These are phyloP conservation scores for Dryococelus australis DNA, from an alignment of 2,888 invertebrate species.

Conservation along the genomic window DNA sequence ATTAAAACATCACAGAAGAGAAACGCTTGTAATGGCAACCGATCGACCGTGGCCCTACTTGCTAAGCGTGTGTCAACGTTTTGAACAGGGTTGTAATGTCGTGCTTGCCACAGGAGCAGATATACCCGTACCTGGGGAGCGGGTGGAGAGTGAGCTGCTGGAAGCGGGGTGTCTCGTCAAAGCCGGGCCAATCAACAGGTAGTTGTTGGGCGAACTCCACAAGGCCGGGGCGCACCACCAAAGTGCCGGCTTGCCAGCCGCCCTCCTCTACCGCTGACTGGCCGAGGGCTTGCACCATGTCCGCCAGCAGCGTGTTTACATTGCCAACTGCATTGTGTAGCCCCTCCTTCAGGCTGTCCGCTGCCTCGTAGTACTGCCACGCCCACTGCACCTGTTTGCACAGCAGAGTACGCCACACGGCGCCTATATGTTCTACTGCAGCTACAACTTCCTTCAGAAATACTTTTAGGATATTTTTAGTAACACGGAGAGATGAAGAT, in stretches of 20 bases:
- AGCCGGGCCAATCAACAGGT: slow-evolving; percentile 53
- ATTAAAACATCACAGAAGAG: too few species aligned
- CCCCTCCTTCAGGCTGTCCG: slow-evolving; percentile 44
- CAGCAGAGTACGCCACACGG: too few species aligned
- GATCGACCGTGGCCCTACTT: too few species aligned
- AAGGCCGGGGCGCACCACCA: slow-evolving; percentile 49
- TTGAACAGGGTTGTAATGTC: too few species aligned
- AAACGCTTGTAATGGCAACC: too few species aligned
- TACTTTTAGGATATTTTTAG: too few species aligned
- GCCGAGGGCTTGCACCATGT: slow-evolving; percentile 46
- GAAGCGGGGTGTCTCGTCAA: slow-evolving; percentile 51
- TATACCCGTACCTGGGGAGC: background rate
- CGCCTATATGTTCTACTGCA: too few species aligned
- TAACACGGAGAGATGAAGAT: too few species aligned
- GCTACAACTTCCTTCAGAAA: too few species aligned
- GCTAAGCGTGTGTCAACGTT: too few species aligned
- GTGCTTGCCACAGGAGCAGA: too few species aligned
- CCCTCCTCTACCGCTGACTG: slow-evolving; percentile 44
- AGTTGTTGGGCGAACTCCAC: slow-evolving; percentile 52
- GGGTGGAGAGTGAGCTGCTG: slow-evolving; percentile 42
- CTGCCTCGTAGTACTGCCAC: slow-evolving; percentile 46
- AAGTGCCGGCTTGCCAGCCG: slow-evolving; percentile 43
- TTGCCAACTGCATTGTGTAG: slow-evolving; percentile 46
- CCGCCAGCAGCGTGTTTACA: slow-evolving; percentile 48
- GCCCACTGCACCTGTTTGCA: slow-evolving; percentile 40